Conservation (phyloP, 2,113 vertebrate species). For the Anoura caudifer region DNA sequence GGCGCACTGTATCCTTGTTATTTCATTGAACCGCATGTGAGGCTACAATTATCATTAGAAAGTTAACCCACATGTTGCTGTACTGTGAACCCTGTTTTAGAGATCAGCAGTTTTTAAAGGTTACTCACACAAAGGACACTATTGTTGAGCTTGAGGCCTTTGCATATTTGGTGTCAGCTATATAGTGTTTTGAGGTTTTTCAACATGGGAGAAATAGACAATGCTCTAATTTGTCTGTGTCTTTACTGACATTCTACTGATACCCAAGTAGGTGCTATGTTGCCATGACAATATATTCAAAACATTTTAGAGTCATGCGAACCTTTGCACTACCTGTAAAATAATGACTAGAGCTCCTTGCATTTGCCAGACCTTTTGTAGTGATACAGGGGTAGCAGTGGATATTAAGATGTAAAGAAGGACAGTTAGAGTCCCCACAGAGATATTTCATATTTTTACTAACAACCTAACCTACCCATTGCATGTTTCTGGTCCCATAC, state of each 20-base stretch:
- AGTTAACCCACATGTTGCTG: neutral
- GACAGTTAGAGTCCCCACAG: neutral
- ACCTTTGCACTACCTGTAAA: slow-evolving; percentile 9
- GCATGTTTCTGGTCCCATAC: neutral
- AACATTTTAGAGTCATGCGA: neutral
- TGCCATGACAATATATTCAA: slow-evolving; percentile 21
- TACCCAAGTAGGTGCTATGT: neutral
- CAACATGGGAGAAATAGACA: neutral
- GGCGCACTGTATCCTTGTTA: neutral
- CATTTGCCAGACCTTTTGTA: neutral
- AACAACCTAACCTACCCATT: neutral
- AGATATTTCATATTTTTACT: neutral
- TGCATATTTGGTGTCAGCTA: slow-evolving; percentile 6
- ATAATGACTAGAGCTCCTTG: neutral
- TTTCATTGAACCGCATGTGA: no score
- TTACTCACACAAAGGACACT: neutral
- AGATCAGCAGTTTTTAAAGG: neutral
- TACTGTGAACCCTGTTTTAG: neutral
- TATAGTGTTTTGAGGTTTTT: neutral
- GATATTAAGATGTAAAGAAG: slow-evolving; percentile 39
- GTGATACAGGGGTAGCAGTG: neutral
- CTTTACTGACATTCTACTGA: neutral
- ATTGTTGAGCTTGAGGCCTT: neutral
- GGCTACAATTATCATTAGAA: no score
- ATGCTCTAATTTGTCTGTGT: neutral